phyloP scores from a whole-genome alignment of 2,888 invertebrate species.

The Erebia epiphron region DNA sequence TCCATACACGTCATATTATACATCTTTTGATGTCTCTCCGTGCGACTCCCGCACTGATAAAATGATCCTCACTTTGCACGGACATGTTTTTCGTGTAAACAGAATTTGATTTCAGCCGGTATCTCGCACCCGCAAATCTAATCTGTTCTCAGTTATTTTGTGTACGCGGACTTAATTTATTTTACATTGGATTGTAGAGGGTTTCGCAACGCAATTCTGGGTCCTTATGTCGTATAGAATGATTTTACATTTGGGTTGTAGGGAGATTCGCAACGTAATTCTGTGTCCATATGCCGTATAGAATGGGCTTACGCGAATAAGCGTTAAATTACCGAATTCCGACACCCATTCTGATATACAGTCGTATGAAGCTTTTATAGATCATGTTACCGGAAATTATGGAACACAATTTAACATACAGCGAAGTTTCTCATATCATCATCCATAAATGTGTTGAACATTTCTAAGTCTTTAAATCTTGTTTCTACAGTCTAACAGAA shows the following conservation, averaged over 20 bases:
- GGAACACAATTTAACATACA: conserved; percentile 11
- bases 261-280: conserved; percentile 36
- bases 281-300: conserved; percentile 33
- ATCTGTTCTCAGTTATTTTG: conserved; percentile 60
- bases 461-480: background rate
- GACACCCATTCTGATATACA: conserved; percentile 14
- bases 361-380: conserved; percentile 19
- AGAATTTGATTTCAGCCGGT: conserved; percentile 64
- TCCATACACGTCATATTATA: conserved; percentile 54
- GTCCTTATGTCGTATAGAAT: conserved; percentile 34
- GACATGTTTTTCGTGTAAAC: conserved; percentile 69
- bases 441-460: background rate
- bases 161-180: conserved; percentile 46
- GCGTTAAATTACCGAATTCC: conserved; percentile 37
- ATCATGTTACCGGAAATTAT: conserved; percentile 13
- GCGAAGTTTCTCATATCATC: background rate
- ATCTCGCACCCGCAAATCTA: conserved; percentile 61
- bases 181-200: conserved; percentile 39
- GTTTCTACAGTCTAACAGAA: background rate
- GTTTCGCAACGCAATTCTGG: conserved; percentile 35
- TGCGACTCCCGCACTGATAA: conserved; percentile 64
- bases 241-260: conserved; percentile 36
- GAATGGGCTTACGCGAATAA: conserved; percentile 32
- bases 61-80: conserved; percentile 61
- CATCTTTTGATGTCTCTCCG: conserved; percentile 68